Evolutionary conservation across 2,888 invertebrate species (phyloP).

Genomic region (Hypselothyrea guttata): DNA sequence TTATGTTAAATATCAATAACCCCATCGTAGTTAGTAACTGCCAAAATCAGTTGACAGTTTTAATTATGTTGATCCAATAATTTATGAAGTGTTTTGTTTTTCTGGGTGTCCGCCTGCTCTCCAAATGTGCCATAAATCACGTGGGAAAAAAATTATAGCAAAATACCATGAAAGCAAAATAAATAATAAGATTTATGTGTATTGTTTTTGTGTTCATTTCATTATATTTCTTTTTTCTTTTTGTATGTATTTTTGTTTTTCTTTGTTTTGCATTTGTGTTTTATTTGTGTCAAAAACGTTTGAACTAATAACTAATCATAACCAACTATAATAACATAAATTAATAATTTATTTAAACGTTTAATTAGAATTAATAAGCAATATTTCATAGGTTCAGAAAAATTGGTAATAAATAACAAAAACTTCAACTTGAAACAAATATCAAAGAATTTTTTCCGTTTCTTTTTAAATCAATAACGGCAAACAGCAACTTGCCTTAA

Average conservation of each 20-base stretch:
- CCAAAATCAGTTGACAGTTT: slow-evolving; percentile 1
- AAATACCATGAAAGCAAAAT: slow-evolving; percentile 35
- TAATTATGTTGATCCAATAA: slow-evolving; percentile 45
- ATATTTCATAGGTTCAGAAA: slow-evolving; percentile 51
- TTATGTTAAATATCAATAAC: slow-evolving; percentile 3
- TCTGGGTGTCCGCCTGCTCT: too few relatives aligned
- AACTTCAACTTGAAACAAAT: slow-evolving; percentile 73
- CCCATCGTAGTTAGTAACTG: slow-evolving; percentile 1
- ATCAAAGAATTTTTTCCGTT: slow-evolving; percentile 45
- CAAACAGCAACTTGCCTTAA: slow-evolving; percentile 51
- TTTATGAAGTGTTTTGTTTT: slow-evolving; percentile 41
- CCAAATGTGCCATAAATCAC: slow-evolving; percentile 35
- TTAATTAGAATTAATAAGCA: slow-evolving; percentile 75
- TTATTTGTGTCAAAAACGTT: slow-evolving; percentile 68
- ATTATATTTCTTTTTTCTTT: slow-evolving; percentile 40
- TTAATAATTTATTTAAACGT: slow-evolving; percentile 78
- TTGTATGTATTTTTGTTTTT: slow-evolving; percentile 49
- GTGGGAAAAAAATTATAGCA: slow-evolving; percentile 26
- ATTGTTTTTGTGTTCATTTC: slow-evolving; percentile 61
- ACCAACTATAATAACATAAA: slow-evolving; percentile 80
- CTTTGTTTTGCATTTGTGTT: slow-evolving; percentile 53
- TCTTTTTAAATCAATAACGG: slow-evolving; percentile 40
- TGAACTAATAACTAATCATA: slow-evolving; percentile 79
- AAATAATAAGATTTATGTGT: slow-evolving; percentile 55
- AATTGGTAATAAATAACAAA: slow-evolving; percentile 72